These are phyloP conservation scores for Crotophaga sulcirostris DNA, from an alignment of 2,113 vertebrate species.

Conservation along the genomic window DNA sequence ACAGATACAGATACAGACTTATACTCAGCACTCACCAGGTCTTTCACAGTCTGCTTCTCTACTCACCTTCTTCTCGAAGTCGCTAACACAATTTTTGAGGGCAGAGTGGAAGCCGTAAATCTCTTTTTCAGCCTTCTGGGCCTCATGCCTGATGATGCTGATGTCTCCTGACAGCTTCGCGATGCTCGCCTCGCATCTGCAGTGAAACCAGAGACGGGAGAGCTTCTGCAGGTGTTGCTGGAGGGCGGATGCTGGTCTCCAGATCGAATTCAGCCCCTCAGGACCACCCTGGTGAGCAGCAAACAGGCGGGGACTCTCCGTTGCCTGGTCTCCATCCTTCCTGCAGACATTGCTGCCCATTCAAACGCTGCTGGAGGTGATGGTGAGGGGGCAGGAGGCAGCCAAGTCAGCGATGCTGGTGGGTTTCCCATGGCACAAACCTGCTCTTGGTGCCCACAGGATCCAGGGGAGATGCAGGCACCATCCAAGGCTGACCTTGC, in stretches of 20 bases:
- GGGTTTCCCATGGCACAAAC: fast-evolving
- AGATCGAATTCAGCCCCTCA: too few relatives aligned
- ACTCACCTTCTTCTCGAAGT: constrained; percentile 82
- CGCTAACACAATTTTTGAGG: constrained; percentile 67
- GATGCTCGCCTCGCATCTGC: constrained; percentile 86
- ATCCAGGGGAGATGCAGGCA: too few relatives aligned
- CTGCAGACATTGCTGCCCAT: neutral
- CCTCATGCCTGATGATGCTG: constrained; percentile 56
- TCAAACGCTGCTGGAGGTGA: neutral
- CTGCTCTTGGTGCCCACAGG: too few relatives aligned
- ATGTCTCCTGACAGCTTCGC: constrained; percentile 79
- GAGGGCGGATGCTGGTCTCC: neutral
- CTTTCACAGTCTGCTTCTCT: neutral
- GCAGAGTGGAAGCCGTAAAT: constrained; percentile 66
- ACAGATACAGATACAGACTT: too few relatives aligned
- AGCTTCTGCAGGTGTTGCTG: neutral
- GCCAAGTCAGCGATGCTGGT: fast-evolving
- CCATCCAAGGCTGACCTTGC: too few relatives aligned
- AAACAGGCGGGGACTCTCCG: neutral
- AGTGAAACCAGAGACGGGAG: neutral
- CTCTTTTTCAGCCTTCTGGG: constrained; percentile 73
- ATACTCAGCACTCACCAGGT: neutral
- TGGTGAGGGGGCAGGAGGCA: neutral
- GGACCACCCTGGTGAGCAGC: fast-evolving
- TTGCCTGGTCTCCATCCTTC: neutral